These are phyloP conservation scores for Strix aluco DNA, from an alignment of 2,113 vertebrate species.

Conservation along the genomic window DNA sequence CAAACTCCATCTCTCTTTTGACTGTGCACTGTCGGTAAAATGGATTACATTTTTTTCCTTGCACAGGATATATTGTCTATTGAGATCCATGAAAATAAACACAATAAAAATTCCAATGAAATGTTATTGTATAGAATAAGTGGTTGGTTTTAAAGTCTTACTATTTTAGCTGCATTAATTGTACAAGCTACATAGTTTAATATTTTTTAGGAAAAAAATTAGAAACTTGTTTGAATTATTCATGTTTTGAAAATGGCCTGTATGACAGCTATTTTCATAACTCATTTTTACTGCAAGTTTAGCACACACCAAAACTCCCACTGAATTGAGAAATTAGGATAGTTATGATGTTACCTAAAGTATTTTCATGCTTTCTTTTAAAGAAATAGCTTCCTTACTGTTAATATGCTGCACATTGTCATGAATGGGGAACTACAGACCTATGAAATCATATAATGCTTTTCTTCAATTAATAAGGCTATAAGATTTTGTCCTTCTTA, in stretches of 20 bases:
- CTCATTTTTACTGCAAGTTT: conserved; percentile 49
- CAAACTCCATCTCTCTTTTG: conserved; percentile 39
- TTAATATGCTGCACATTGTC: neutral
- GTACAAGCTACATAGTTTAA: conserved; percentile 4
- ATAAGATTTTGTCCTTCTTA: neutral
- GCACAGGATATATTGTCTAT: neutral
- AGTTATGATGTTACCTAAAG: neutral
- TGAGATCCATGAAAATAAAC: conserved; percentile 36
- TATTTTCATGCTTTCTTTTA: conserved; percentile 4
- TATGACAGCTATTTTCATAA: conserved; percentile 50
- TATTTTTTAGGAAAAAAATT: conserved; percentile 9
- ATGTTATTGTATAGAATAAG: conserved; percentile 17
- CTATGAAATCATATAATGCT: neutral
- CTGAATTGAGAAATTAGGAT: conserved; percentile 13
- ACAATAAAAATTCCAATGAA: conserved; percentile 13
- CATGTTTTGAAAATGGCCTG: conserved; percentile 31
- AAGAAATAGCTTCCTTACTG: neutral
- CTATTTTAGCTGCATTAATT: conserved; percentile 47
- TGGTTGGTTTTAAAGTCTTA: conserved; percentile 7
- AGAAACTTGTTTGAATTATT: conserved; percentile 36
- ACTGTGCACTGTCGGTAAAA: neutral
- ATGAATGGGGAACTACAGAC: neutral
- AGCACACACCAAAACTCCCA: neutral
- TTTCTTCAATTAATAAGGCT: neutral
- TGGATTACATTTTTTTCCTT: conserved; percentile 30